Base-by-base conservation (phyloP, 2,113 vertebrate species). In the Tetrao urogallus region DNA sequence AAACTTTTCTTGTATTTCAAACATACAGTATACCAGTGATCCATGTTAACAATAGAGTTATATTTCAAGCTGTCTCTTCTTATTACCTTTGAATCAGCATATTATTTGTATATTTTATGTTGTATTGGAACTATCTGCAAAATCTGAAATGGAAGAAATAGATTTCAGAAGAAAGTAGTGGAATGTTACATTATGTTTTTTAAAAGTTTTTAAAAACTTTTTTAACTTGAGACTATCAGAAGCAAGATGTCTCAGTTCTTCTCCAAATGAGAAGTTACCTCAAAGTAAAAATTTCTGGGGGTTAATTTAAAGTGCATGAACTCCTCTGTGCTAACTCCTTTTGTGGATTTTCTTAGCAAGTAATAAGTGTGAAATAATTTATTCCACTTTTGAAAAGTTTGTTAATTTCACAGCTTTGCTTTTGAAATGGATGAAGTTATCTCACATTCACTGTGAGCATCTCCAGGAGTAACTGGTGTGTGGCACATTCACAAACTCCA, bases 341-440 rank as follows among this genome's bases (percentile, higher is more conserved):
- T 80, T 80, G 40, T 6, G 10, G 50, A 88, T 85, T 92, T 32
- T 80, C 71, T 71, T 88, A 86, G 74, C 84, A 76, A 87, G 88
- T 30, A 80, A 38, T 15, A 58, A 52, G 34, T 80, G 45, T 95
- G 88, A 94, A 95, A 19, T 47, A 70, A 88, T 66, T 90, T 95
- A 89, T 82, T 94, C 85, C 50, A 74, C 56, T 95, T 91, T 52
- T 3, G 21, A 93, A 86, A 79, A 95, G 21, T 64, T 82, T 42
- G 6, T 7, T 91, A 66, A 91, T 11, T 94, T 95, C 90, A 74
- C 90, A 83, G 79, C 56, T 89, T 83, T 58, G 64, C 27, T 77
- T 69, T 90, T 88, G 60, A 70, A 57, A 54, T 73, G 75, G 78
- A 91, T 89, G 79, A 73, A 38, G 30, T 63, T 94, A 45, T 91